These are phyloP conservation scores for Cheirogaleus major DNA, from an alignment of 2,797 vertebrate genomes.

Conservation along the genomic window DNA sequence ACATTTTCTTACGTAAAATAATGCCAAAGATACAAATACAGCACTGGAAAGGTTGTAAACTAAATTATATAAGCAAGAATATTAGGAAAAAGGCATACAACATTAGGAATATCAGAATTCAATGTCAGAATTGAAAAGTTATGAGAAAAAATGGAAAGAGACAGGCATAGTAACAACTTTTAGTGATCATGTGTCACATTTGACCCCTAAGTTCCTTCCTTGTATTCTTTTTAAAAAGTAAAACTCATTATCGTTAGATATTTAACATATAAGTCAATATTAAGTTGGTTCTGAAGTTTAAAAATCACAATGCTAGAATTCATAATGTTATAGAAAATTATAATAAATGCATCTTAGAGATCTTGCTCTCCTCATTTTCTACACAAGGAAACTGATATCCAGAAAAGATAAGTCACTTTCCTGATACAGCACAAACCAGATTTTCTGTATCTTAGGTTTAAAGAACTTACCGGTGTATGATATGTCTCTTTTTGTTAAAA, in stretches of 20 bases:
- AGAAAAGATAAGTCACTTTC: neutral
- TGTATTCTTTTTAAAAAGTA: neutral
- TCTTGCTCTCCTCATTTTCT: neutral
- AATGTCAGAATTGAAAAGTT: conserved; percentile 28
- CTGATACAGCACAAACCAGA: neutral
- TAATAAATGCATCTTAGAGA: neutral
- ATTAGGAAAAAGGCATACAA: conserved; percentile 5
- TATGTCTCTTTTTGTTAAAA: neutral
- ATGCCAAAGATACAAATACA: conserved; percentile 47
- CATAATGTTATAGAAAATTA: neutral
- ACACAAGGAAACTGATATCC: neutral
- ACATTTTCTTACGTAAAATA: conserved; percentile 71
- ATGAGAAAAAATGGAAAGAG: neutral
- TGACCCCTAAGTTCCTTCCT: neutral
- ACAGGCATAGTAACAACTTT: neutral
- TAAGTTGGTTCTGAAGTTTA: neutral
- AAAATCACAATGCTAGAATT: neutral
- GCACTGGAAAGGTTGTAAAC: conserved; percentile 33
- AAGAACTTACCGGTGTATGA: neutral
- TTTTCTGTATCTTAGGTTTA: neutral
- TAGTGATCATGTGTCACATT: neutral
- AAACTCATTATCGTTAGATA: neutral
- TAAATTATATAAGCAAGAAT: conserved; percentile 2
- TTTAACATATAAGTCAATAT: neutral
- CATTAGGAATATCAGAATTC: neutral